phyloP scores from a whole-genome alignment of 2,113 vertebrate species.

The Laticauda colubrina region DNA sequence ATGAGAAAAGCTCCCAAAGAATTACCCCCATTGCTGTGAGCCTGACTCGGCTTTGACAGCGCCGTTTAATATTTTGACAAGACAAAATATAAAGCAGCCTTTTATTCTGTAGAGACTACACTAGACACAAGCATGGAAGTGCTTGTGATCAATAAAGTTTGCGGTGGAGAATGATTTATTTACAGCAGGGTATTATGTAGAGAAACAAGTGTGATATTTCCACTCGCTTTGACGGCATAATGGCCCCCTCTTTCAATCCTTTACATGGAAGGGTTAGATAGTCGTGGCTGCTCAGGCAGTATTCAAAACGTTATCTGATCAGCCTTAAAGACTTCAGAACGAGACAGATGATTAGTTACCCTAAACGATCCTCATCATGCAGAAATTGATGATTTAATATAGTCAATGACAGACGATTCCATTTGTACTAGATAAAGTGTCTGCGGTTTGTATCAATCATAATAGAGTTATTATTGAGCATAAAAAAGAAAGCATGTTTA shows the following conservation, averaged over 20 bases:
- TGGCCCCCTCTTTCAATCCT: conserved; percentile 88
- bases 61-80: conserved; percentile 98
- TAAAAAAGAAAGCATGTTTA: conserved; percentile 95
- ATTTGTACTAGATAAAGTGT: conserved; percentile 95
- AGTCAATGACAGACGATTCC: conserved; percentile 93
- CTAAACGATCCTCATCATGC: conserved; percentile 96
- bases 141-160: conserved; percentile 98
- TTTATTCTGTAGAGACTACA: conserved; percentile 95
- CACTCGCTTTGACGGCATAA: conserved; percentile 85
- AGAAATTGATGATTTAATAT: conserved; percentile 99
- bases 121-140: conserved; percentile 90
- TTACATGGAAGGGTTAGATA: conserved; percentile 88
- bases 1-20: conserved; percentile 76
- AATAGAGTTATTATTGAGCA: conserved; percentile 96
- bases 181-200: conserved; percentile 93
- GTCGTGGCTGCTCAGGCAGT: conserved; percentile 87
- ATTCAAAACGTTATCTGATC: conserved; percentile 97
- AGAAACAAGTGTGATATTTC: conserved; percentile 90
- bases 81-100: conserved; percentile 96
- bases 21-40: conserved; percentile 81
- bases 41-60: conserved; percentile 87
- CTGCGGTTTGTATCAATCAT: conserved; percentile 93
- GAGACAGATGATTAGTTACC: conserved; percentile 97
- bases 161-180: conserved; percentile 91
- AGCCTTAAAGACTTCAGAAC: conserved; percentile 89